These are phyloP conservation scores for Pteromalus puparum DNA, from an alignment of 1,140 invertebrate species.

Conservation along the genomic window DNA sequence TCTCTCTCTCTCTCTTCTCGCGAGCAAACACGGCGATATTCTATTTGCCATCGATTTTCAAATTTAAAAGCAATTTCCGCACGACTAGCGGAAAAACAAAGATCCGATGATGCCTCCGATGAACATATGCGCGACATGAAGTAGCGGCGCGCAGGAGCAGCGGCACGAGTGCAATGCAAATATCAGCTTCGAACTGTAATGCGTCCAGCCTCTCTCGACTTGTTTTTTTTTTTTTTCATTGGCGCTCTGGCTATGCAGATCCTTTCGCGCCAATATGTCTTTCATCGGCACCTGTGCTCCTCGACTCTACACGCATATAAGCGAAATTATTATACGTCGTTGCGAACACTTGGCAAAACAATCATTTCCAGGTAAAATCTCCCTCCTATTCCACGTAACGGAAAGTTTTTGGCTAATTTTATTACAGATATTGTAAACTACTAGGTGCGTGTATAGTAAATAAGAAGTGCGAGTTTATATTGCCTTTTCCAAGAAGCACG, in stretches of 20 bases:
- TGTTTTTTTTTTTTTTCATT: background rate
- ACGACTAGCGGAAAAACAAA: constrained; percentile 32
- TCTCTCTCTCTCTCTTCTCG: too few relatives aligned
- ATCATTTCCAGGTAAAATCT: too few relatives aligned
- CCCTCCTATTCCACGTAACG: too few relatives aligned
- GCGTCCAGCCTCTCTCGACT: constrained; percentile 55
- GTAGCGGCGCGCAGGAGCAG: constrained; percentile 54
- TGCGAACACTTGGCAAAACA: too few relatives aligned
- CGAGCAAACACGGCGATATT: background rate
- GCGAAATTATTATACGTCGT: too few relatives aligned
- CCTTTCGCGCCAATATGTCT: background rate
- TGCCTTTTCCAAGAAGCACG: background rate
- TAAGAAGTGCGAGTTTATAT: too few relatives aligned
- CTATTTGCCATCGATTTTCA: constrained; percentile 24
- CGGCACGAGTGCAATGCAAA: constrained; percentile 72
- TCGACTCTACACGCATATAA: too few relatives aligned
- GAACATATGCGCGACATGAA: constrained; percentile 57
- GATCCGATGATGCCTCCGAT: constrained; percentile 9
- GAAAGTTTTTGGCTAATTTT: background rate
- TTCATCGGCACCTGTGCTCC: background rate
- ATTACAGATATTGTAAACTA: background rate
- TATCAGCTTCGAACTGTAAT: constrained; percentile 70
- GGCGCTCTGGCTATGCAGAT: background rate
- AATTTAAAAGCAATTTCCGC: constrained; percentile 36
- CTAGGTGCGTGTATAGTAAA: too few relatives aligned